phyloP scores from a whole-genome alignment of 2,888 invertebrate species.

The Lathronympha strigana region DNA sequence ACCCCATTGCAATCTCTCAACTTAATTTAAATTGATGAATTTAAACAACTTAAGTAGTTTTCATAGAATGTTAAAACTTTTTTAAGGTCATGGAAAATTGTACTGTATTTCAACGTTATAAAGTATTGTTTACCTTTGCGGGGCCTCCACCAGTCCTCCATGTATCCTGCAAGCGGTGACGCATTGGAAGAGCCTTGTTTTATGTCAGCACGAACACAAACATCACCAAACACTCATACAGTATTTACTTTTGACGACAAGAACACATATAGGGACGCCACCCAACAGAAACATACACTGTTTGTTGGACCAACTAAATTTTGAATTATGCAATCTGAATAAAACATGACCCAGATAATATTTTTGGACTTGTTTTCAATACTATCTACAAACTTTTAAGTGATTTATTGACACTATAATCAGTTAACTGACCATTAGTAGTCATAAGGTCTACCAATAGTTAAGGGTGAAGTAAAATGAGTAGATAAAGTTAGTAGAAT shows the following conservation, averaged over 20 bases:
- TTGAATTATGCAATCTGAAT: conserved; percentile 53
- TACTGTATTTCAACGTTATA: conserved; percentile 61
- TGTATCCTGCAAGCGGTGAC: conserved; percentile 98
- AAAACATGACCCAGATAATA: conserved; percentile 26
- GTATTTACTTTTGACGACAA: conserved; percentile 74
- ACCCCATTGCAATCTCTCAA: too few species aligned
- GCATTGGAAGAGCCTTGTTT: conserved; percentile 89
- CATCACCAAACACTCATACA: conserved; percentile 81
- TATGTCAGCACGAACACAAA: conserved; percentile 85
- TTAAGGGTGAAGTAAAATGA: too few species aligned
- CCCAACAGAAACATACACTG: conserved; percentile 6
- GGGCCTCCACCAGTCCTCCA: conserved; percentile 99
- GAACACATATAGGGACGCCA: conserved; percentile 14
- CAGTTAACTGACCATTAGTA: too few species aligned
- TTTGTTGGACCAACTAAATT: conserved; percentile 46
- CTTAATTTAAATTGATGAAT: too few species aligned
- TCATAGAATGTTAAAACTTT: background rate
- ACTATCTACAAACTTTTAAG: too few species aligned
- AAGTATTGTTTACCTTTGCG: conserved; percentile 93
- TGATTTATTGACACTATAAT: too few species aligned
- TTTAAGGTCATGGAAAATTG: conserved; percentile 43
- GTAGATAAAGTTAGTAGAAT: too few species aligned
- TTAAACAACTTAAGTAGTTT: background rate
- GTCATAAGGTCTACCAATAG: background rate
- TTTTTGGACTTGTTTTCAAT: too few species aligned